Conservation (phyloP, 2,888 invertebrate genomes). For the Icerya purchasi region DNA sequence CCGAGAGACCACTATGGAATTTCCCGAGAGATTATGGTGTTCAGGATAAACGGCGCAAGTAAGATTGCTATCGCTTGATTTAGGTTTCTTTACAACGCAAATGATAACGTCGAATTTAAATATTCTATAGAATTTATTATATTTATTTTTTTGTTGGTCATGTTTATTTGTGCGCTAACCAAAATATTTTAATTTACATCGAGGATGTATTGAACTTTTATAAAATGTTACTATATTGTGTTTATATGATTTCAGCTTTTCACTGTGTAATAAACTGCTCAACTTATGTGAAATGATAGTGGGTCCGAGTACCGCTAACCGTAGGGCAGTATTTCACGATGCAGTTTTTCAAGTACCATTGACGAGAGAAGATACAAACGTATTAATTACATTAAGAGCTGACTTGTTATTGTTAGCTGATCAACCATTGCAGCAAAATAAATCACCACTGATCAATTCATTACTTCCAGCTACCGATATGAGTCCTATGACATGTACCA, state of each 20-base stretch:
- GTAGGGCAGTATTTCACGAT: slow-evolving; percentile 12
- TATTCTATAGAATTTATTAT: too few species aligned
- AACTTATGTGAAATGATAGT: slow-evolving; percentile 34
- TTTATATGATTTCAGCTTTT: too few species aligned
- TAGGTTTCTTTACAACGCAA: too few species aligned
- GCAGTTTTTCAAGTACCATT: slow-evolving; percentile 16
- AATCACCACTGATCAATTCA: not conserved
- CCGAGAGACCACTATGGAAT: slow-evolving; percentile 43
- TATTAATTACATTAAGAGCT: slow-evolving; percentile 41
- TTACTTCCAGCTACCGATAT: slow-evolving; percentile 39
- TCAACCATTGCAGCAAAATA: slow-evolving; percentile 33
- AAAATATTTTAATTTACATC: too few species aligned
- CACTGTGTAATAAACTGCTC: slow-evolving; percentile 24
- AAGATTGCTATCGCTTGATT: too few species aligned
- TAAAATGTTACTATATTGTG: too few species aligned
- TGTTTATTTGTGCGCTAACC: too few species aligned
- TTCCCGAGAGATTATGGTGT: slow-evolving; percentile 56
- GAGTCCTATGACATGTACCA: slow-evolving; percentile 48
- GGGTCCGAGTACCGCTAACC: slow-evolving; percentile 2
- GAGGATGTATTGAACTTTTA: too few species aligned
- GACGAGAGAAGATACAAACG: slow-evolving; percentile 24
- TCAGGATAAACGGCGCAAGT: slow-evolving; percentile 45
- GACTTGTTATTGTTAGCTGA: slow-evolving; percentile 43
- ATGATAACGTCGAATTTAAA: too few species aligned
- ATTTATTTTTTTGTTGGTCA: too few species aligned